Percentiles rank a stretch among this genome's conserved stretches.
Conservation (phyloP, 2,113 vertebrate genomes). For the Hemiscyllium ocellatum region DNA sequence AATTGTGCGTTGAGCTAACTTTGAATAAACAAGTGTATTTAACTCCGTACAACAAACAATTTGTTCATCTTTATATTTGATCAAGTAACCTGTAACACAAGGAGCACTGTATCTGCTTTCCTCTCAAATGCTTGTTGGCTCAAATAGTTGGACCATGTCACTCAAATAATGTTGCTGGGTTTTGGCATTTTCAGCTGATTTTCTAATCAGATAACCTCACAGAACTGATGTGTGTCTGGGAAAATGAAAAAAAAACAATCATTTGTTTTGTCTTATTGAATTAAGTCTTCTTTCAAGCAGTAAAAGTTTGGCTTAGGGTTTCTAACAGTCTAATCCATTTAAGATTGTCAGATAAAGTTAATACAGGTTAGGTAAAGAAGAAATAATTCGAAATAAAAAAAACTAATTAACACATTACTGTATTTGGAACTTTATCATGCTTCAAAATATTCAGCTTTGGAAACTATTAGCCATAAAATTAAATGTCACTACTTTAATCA, state of each 20-base stretch:
- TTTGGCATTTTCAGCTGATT: not conserved
- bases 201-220: not conserved
- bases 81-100: slow-evolving; percentile 2
- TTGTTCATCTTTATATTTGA: not conserved
- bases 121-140: not conserved
- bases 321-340: not conserved
- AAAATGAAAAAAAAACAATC: not conserved
- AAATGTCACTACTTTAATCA: not conserved
- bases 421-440: not conserved
- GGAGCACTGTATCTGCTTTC: not conserved
- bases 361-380: not conserved
- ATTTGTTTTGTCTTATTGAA: not conserved
- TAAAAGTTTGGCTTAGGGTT: not conserved
- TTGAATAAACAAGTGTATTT: not conserved
- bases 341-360: not conserved
- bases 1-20: not conserved
- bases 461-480: not conserved
- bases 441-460: not conserved
- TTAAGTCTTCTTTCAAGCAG: not conserved
- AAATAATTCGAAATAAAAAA: not conserved
- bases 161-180: not conserved
- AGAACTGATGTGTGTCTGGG: not conserved
- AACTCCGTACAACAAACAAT: not conserved
- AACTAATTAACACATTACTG: not conserved
- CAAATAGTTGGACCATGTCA: not conserved